Conservation (phyloP, 1,140 invertebrate genomes). For the Bombus sibiricus region DNA sequence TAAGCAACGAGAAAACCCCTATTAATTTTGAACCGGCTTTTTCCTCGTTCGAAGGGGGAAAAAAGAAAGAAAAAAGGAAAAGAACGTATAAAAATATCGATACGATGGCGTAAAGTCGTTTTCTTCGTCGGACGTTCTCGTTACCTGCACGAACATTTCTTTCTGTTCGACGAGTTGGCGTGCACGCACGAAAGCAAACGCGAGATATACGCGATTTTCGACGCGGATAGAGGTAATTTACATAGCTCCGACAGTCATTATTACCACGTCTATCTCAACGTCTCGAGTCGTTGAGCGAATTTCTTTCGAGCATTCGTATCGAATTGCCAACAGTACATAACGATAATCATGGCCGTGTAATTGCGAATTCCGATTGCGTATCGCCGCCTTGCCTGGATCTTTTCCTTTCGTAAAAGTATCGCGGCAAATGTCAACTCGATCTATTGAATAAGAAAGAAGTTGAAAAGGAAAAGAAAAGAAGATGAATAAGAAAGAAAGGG, state of each 20-base stretch:
- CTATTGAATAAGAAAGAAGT: too few species aligned
- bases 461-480: neutral
- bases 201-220: neutral
- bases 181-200: neutral
- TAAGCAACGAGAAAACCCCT: conserved; percentile 13
- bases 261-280: neutral
- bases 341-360: neutral
- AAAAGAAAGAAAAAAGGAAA: neutral
- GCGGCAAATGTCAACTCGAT: neutral
- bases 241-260: neutral
- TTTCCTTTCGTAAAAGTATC: too few species aligned
- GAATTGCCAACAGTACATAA: neutral
- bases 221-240: conserved; percentile 4
- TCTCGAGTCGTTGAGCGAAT: neutral
- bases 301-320: neutral
- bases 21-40: neutral
- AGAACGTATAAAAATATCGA: too few species aligned
- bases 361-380: conserved; percentile 1
- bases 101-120: neutral
- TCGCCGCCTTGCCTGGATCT: too few species aligned
- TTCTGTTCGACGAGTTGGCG: neutral
- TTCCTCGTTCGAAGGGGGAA: neutral
- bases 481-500: neutral
- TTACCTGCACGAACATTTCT: too few species aligned
- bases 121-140: neutral